A percentile compares a stretch with the other conserved stretches of the same genome.
Evolutionary conservation across 2,797 vertebrate species (phyloP).

Genomic region (Onychomys arenicola): DNA sequence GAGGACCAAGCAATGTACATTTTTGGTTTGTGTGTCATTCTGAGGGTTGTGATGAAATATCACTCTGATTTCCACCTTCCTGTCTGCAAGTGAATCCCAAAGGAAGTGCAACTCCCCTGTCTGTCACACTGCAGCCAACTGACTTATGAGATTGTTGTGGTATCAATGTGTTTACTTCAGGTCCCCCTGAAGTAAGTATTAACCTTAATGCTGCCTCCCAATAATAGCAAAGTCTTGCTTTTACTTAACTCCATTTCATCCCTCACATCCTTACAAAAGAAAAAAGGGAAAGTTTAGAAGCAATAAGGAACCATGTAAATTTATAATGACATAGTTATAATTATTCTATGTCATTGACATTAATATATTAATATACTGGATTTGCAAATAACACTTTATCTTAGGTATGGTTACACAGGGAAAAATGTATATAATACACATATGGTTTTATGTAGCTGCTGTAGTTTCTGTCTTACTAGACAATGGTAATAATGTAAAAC

Average conservation of each 20-base stretch:
- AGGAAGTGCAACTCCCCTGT: too few species aligned
- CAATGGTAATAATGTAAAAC: background rate
- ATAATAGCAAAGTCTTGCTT: too few species aligned
- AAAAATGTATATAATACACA: too few species aligned
- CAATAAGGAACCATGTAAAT: background rate
- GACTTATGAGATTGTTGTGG: background rate
- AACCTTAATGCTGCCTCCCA: background rate
- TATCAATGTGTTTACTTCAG: too few species aligned
- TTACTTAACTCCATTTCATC: background rate
- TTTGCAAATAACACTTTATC: background rate
- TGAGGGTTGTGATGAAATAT: too few species aligned
- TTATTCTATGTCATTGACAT: background rate
- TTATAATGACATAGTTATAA: background rate
- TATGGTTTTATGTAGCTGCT: too few species aligned
- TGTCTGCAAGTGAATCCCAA: background rate
- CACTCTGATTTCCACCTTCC: rapidly evolving
- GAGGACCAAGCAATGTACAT: background rate
- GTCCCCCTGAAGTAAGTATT: background rate
- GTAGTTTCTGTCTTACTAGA: background rate
- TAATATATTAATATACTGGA: background rate
- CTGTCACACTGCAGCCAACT: background rate
- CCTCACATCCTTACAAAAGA: background rate
- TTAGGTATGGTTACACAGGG: rapidly evolving
- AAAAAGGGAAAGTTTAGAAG: background rate
- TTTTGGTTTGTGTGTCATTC: background rate